phyloP scores from a whole-genome alignment of 2,888 invertebrate genomes.

The Quadriops clusia region DNA sequence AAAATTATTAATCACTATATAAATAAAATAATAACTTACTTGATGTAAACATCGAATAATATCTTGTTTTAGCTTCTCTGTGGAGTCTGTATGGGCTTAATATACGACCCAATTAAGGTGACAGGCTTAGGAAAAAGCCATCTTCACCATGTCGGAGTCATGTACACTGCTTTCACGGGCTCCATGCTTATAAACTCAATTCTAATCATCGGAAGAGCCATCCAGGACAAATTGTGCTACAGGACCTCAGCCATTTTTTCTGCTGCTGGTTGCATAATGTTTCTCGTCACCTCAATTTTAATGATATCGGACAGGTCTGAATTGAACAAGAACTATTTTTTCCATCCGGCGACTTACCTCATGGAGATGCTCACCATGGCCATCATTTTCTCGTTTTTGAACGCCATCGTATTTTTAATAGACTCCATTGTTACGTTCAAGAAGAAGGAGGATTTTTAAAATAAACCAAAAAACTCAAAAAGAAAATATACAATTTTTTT shows the following conservation, averaged over 20 bases:
- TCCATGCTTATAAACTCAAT: constrained; percentile 53
- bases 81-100: constrained; percentile 49
- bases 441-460: constrained; percentile 11
- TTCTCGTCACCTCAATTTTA: constrained; percentile 52
- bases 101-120: constrained; percentile 50
- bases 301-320: constrained; percentile 40
- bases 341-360: constrained; percentile 48
- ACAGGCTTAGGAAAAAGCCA: constrained; percentile 43
- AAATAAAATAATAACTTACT: no score
- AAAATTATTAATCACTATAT: no score
- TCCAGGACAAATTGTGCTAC: constrained; percentile 53
- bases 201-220: constrained; percentile 45
- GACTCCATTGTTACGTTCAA: constrained; percentile 50
- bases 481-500: constrained; percentile 1
- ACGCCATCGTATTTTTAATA: constrained; percentile 46
- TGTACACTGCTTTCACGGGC: constrained; percentile 54
- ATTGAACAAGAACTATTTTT: constrained; percentile 37
- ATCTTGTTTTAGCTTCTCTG: constrained; percentile 44
- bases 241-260: constrained; percentile 52
- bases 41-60: no score
- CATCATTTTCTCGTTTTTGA: constrained; percentile 49
- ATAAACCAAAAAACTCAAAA: constrained; percentile 1
- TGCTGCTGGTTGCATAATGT: constrained; percentile 47
- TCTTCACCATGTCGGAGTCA: constrained; percentile 49
- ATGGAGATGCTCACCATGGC: constrained; percentile 56